Evolutionary conservation across 1,140 invertebrate genomes (phyloP), one percentile per base, ranked within the genome.

Genomic region (Proales similis): DNA sequence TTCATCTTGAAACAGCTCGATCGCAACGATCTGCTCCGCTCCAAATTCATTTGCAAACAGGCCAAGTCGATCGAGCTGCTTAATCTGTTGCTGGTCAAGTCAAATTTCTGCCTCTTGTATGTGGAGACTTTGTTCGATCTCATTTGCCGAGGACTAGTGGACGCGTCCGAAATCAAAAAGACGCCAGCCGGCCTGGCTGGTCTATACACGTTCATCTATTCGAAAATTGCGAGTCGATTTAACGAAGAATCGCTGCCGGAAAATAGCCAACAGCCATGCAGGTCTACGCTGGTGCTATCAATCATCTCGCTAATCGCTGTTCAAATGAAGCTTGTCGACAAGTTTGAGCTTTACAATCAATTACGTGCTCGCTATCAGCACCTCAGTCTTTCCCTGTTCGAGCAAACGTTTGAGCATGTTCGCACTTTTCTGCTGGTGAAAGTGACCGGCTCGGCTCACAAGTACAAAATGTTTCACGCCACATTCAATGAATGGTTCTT

Each of bases 61-160:
- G 17, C 24, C 43, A 46, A 46, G n/a, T 46, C 43, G 12, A 46
- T 46, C 7, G 43, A 46, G 14, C 14, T 46, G 4, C 12, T 46
- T 11, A 46, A 46, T 46, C 27, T 46, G 27, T 26, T 46, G 9
- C 14, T 46, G n/a, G 27, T 46, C n/a, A 46, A 46, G 27, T 46
- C 43, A 3, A 17, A n/a, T 9, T 11, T 24, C n/a, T 46, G 20
- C 3, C 24, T 46, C 12, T 19, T 46, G 3, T 46, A 46, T 12
- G 12, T 46, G 6, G 14, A 46, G 3, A 46, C 27, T 3, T 12
- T 46, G 4, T 46, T 46, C 17, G 27, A 46, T 46, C n/a, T 20
- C 9, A 19, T 46, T 7, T 9, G 11, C 2, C 24, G 14, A 12
- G 14, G n/a, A 24, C 7, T 46, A 3, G 24, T 46, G 24, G 27